A percentile compares a stretch with the other conserved stretches of the same genome.
These are phyloP conservation scores for Agrotis clavis DNA, from an alignment of 2,888 invertebrate genomes.

Conservation along the genomic window DNA sequence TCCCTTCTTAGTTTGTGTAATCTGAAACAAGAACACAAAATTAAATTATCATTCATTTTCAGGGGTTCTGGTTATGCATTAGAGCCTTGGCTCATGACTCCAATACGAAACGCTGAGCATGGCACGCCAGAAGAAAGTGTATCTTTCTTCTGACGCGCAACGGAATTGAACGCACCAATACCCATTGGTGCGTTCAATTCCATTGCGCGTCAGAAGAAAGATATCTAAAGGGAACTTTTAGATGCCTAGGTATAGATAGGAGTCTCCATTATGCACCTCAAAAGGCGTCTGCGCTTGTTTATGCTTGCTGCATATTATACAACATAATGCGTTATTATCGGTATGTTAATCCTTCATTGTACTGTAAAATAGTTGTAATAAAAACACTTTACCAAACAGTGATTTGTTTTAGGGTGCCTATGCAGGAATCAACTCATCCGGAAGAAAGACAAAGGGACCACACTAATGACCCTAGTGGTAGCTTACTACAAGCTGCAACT, in stretches of 20 bases:
- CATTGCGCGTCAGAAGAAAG: too few species aligned
- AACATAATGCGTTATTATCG: slow-evolving; percentile 8
- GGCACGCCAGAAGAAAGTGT: neutral
- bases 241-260: neutral
- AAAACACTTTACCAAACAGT: neutral
- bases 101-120: neutral
- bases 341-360: neutral
- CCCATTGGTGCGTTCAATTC: too few species aligned
- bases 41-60: neutral
- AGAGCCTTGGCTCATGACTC: slow-evolving; percentile 8
- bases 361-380: neutral
- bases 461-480: neutral
- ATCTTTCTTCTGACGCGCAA: neutral
- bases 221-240: slow-evolving; percentile 1
- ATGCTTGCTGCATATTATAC: neutral
- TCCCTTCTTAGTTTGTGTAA: too few species aligned
- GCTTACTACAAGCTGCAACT: too few species aligned
- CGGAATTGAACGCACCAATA: too few species aligned
- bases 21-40: slow-evolving; percentile 5
- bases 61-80: neutral
- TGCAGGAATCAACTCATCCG: neutral
- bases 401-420: slow-evolving; percentile 1
- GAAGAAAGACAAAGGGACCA: neutral
- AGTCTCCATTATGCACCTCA: neutral
- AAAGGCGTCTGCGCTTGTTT: neutral